phyloP scores from a whole-genome alignment of 2,888 invertebrate species.

The Cyclophora albipunctata region DNA sequence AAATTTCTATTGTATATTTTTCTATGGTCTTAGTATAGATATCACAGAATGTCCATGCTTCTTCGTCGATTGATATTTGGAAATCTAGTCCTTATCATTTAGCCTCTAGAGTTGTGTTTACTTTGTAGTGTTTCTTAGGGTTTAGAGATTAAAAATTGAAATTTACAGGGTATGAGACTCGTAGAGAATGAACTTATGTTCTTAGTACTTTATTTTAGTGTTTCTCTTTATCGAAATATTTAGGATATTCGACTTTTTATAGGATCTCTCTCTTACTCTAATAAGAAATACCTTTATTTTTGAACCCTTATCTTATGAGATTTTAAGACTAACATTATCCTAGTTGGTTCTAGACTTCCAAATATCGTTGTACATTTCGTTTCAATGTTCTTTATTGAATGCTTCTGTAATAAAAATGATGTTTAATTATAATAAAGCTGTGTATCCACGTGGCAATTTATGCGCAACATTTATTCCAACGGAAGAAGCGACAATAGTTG shows the following conservation, averaged over 20 bases:
- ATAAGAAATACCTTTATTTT: too few relatives aligned
- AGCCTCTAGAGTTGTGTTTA: neutral
- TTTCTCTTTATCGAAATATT: conserved; percentile 1
- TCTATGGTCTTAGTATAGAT: conserved; percentile 38
- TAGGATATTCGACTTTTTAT: too few relatives aligned
- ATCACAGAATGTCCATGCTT: conserved; percentile 6
- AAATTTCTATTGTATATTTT: conserved; percentile 43
- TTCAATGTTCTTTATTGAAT: conserved; percentile 1
- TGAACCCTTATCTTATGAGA: too few relatives aligned
- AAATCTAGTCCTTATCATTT: conserved; percentile 7
- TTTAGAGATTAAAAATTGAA: neutral
- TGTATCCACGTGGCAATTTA: neutral
- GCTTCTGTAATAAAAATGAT: neutral
- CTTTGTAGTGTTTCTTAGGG: too few relatives aligned
- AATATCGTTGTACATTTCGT: conserved; percentile 8
- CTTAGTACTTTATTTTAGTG: conserved; percentile 2
- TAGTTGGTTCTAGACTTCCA: conserved; percentile 7
- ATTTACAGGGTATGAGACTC: conserved; percentile 9
- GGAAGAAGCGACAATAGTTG: too few relatives aligned
- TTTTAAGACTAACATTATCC: too few relatives aligned
- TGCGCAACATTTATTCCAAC: too few relatives aligned
- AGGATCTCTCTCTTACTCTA: too few relatives aligned
- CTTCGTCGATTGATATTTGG: conserved; percentile 13
- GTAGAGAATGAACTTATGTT: too few relatives aligned
- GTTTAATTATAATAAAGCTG: neutral